Evolutionary conservation across 2,888 invertebrate species (phyloP), one percentile per base, ranked within the genome.

Genomic region (Temnothorax unifasciatus): DNA sequence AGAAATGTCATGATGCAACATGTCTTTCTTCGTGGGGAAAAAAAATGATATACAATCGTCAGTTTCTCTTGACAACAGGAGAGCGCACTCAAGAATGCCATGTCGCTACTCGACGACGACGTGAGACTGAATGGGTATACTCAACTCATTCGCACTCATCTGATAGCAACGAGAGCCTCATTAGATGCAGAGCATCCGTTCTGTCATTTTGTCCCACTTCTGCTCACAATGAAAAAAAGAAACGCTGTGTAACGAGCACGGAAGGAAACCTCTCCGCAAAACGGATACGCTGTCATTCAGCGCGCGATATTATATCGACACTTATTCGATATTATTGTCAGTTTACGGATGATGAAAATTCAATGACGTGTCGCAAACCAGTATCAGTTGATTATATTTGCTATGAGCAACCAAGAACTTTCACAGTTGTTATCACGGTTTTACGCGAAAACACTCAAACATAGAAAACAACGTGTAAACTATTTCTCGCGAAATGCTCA

Each of bases 141-240:
- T 87, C 83, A 86, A 84, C 84, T 87, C 86, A 64, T 86, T 75
- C 85, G 71, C 86, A 73, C 85, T 87, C 77, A 84, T 86, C 85
- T 64, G 85, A 87, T 66, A 74, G 64, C 74, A 85, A 84, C 84
- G 82, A 89, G 88, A 86, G 86, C 88, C 87, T 91, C 91, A 88
- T 91, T 91, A 91, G 88, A 87, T 85, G 73, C 59, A 47, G 38
- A 74, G 29, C 66, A 59, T 68, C 64, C 61, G 73, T 71, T 79
- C 76, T 71, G 57, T 50, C 84, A 47, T 74, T 79, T 59, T 74
- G 77, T 54, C 29, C 59, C 63, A 73, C 54, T 85, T 83, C 85
- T 82, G 21, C 64, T 63, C 63, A 38, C 59, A 61, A 66, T n/a
- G 59, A 63, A 64, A 77, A 75, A 75, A 68, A 83, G 61, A 61